A percentile compares a stretch with the other conserved stretches of the same genome.
These are phyloP conservation scores for Corticium candelabrum DNA, from an alignment of 37 sponge, comb jelly and placozoan species.

Conservation along the genomic window DNA sequence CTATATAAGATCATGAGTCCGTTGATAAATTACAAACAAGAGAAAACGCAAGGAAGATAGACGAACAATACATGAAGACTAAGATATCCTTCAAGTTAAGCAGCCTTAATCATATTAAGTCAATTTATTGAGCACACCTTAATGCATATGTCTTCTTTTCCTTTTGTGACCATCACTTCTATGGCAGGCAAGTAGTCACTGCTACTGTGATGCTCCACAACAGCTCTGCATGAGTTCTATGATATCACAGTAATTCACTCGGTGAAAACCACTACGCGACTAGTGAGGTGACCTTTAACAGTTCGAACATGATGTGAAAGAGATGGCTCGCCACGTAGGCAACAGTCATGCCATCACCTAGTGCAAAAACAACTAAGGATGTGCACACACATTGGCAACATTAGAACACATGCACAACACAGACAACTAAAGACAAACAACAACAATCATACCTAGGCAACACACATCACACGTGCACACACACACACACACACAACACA, in stretches of 20 bases:
- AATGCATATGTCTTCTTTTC: constrained; percentile 7
- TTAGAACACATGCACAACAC: too few relatives aligned
- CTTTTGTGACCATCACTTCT: constrained; percentile 2
- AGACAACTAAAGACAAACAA: too few relatives aligned
- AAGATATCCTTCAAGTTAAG: too few relatives aligned
- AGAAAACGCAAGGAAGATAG: too few relatives aligned
- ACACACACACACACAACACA: too few relatives aligned
- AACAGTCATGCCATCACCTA: too few relatives aligned
- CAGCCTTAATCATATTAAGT: too few relatives aligned
- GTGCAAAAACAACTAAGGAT: too few relatives aligned
- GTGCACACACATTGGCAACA: too few relatives aligned
- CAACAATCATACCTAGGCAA: too few relatives aligned
- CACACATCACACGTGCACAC: too few relatives aligned
- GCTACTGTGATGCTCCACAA: background rate
- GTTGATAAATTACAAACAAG: background rate
- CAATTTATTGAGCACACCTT: background rate
- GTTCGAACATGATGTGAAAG: background rate
- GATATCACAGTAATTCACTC: background rate
- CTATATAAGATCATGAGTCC: background rate
- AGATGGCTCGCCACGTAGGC: background rate
- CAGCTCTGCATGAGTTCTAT: background rate
- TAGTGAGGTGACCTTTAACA: background rate
- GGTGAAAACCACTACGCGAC: background rate
- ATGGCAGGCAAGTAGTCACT: constrained; percentile 3
- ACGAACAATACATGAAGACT: too few relatives aligned